phyloP scores from a whole-genome alignment of 1,140 invertebrate species.

The Nixonia krombeini region DNA sequence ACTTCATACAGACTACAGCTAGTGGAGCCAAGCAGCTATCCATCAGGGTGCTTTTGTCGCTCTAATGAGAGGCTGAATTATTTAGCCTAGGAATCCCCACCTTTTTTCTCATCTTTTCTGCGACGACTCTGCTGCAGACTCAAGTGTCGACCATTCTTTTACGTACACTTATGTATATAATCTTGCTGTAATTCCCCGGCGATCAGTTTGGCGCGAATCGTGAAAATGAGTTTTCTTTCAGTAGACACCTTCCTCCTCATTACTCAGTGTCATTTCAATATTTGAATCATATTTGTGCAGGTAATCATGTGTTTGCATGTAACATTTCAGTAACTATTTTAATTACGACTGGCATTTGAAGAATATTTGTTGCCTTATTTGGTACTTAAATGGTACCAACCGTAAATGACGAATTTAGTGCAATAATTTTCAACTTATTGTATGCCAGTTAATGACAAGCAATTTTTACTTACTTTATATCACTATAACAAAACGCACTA shows the following conservation, averaged over 20 bases:
- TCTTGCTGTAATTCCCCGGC: slow-evolving; percentile 36
- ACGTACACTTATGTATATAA: slow-evolving; percentile 42
- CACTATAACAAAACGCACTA: no score
- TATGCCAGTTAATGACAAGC: no score
- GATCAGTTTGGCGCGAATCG: slow-evolving; percentile 42
- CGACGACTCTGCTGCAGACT: slow-evolving; percentile 35
- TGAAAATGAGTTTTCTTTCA: slow-evolving; percentile 45
- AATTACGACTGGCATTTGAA: no score
- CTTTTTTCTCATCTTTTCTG: slow-evolving; percentile 44
- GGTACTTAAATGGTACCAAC: no score
- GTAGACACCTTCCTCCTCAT: slow-evolving; percentile 31
- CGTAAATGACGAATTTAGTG: no score
- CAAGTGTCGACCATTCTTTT: slow-evolving; percentile 41
- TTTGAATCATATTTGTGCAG: no score
- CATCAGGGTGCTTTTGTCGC: slow-evolving; percentile 73
- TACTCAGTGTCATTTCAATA: not conserved
- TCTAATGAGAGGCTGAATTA: slow-evolving; percentile 74
- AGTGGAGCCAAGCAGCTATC: slow-evolving; percentile 68
- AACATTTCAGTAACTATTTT: no score
- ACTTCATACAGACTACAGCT: slow-evolving; percentile 55
- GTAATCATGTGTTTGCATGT: not conserved
- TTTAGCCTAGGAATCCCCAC: slow-evolving; percentile 63
- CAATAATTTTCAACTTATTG: no score
- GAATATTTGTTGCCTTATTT: no score
- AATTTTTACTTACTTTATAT: no score